phyloP scores from a whole-genome alignment of 2,797 vertebrate species.

The Linurgus olivaceus region DNA sequence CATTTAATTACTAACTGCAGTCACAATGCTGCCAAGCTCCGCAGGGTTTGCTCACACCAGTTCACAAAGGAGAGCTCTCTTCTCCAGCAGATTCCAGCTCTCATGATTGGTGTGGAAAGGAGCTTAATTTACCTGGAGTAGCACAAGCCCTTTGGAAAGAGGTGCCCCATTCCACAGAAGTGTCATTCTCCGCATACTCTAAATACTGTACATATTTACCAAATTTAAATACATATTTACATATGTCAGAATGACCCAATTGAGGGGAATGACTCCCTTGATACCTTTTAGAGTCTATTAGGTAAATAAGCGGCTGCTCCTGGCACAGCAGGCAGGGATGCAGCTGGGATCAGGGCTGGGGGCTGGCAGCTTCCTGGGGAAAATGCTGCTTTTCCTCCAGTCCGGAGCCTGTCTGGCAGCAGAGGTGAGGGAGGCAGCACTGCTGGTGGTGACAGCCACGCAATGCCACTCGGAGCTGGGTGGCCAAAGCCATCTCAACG shows the following conservation, averaged over 20 bases:
- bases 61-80: slow-evolving; percentile 13
- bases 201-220: slow-evolving; percentile 48
- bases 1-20: background rate
- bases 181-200: background rate
- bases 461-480: rapidly evolving
- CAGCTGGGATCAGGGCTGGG: slow-evolving; percentile 1
- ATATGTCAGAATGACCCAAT: slow-evolving; percentile 32
- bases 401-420: background rate
- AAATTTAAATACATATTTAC: slow-evolving; percentile 55
- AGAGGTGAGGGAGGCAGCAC: background rate
- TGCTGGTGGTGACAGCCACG: background rate
- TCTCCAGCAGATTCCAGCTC: background rate
- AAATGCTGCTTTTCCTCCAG: background rate
- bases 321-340: background rate
- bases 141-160: slow-evolving; percentile 30
- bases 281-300: slow-evolving; percentile 60
- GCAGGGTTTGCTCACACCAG: background rate
- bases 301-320: slow-evolving; percentile 52
- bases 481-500: rapidly evolving
- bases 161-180: slow-evolving; percentile 43
- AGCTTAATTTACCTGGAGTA: slow-evolving; percentile 37
- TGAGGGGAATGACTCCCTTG: slow-evolving; percentile 41
- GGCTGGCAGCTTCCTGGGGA: background rate
- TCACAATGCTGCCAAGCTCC: background rate
- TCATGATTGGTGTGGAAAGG: background rate